Base-by-base conservation (phyloP, 53 echinoderm and acorn worm genomes). In the Luidia sarsii region DNA sequence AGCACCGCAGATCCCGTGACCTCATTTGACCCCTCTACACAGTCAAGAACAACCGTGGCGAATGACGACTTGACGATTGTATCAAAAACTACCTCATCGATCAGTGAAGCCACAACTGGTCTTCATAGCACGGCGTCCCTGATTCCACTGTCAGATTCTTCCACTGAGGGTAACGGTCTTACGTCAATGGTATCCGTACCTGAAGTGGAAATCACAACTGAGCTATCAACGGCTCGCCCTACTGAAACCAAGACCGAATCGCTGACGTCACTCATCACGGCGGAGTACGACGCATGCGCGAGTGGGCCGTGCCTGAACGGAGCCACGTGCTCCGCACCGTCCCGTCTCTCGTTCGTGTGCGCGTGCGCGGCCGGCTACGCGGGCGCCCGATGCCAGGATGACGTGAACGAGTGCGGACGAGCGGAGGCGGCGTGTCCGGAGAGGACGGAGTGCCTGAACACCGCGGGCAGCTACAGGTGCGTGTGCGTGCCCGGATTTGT, bases 381-480 rank as follows among this genome's bases (percentile, higher is more conserved):
- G 4, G 57, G 57, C 57, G 24, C 57, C 27, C 57, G 23, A 7
- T 57, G 57, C 27, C 21, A n/a, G 24, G 23, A 57, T 1, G 57
- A 57, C 27, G 28, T 25, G 7, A 28, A 57, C 27, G 57, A 57
- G 28, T 57, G 57, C 27, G 57, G 28, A 11, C 24, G 23, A 9
- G 48, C 25, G n/a, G 24, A 43, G 3, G 48, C 3, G 18, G 61
- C 13, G 23, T 67, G 67, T 46, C 24, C 67, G 3, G 67, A 67
- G 19, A 43, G 67, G 45, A 46, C 38, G 13, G 43, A 39, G 28
- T 67, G 67, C 28, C 9, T 15, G 13, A 67, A 67, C 28, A 29
- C 22, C 23, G 24, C 24, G 41, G 67, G 67, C 43, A 67, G 30
- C 67, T 67, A 67, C 45, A 23, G 23, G 28, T 67, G 67, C 46